A percentile compares a stretch with the other conserved stretches of the same genome.
Evolutionary conservation across 2,888 invertebrate genomes (phyloP).

Genomic region (Physocephala rufipes): DNA sequence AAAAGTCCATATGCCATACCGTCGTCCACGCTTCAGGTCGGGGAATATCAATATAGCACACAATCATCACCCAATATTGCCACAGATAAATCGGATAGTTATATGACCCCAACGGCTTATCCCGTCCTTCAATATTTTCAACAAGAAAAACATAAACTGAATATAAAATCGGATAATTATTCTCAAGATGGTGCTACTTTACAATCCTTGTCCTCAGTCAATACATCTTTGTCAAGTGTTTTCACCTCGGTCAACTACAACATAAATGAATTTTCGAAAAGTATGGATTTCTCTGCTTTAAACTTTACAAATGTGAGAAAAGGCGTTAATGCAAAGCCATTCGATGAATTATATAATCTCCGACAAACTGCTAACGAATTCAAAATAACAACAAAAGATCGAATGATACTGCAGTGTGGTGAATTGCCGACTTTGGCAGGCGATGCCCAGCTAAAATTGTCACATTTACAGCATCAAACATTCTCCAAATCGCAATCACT

Average conservation of each 20-base stretch:
- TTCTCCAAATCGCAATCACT: conserved; percentile 31
- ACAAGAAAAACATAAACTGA: conserved; percentile 15
- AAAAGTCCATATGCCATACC: conserved; percentile 31
- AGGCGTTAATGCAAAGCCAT: too few relatives aligned
- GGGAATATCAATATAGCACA: conserved; percentile 51
- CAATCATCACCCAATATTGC: conserved; percentile 55
- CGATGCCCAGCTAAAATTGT: too few relatives aligned
- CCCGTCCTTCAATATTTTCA: too few relatives aligned
- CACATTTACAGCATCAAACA: too few relatives aligned
- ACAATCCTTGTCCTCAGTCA: conserved; percentile 27
- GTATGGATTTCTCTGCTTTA: background rate
- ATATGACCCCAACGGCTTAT: background rate
- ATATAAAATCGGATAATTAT: conserved; percentile 4
- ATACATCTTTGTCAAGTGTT: conserved; percentile 37
- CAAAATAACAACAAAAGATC: too few relatives aligned
- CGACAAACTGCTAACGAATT: too few relatives aligned
- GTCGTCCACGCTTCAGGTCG: conserved; percentile 35
- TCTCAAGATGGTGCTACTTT: background rate
- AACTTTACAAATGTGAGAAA: background rate
- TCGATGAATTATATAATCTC: too few relatives aligned
- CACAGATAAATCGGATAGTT: conserved; percentile 38
- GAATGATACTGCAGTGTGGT: too few relatives aligned
- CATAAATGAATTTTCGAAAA: background rate
- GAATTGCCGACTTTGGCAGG: too few relatives aligned
- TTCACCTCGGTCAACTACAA: conserved; percentile 23